Base-by-base conservation (phyloP, 2,113 vertebrate genomes). In the Corythaeola cristata region DNA sequence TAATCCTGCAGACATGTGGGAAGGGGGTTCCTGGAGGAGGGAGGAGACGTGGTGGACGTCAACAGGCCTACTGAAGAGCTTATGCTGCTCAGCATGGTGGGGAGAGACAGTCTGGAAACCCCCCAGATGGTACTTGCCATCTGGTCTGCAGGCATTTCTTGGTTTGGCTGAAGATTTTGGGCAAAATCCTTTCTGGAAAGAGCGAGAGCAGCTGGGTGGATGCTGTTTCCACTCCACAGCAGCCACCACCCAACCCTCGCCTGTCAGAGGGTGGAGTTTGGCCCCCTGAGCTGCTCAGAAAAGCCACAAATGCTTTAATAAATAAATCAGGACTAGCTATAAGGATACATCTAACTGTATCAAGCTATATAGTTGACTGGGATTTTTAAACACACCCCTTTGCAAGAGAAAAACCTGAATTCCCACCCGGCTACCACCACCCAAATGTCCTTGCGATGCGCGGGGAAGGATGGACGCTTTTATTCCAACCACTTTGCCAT, bases 391-490 rank as follows among this genome's bases (percentile, higher is more conserved):
- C 15, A 75, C 15, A 37, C 6, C 22, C 8, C 11, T 33, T 45
- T 45, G 27, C 8, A 45, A 64, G 35, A 64, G 35, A 50, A 58
- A 35, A 50, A 58, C 2, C 0, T 0, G 1, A 67, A 27, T 53
- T 37, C 22, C 56, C 3, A 6, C 15, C 9, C 3, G 5, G 45
- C 63, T 6, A 10, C 60, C 5, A 10, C 58, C 11, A 8, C 52
- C 18, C 35, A 37, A 60, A 55, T 21, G 22, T 32, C 79, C 22
- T 39, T 30, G 39, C 0, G 1, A 5, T 33, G 19, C 0, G 0
- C 1, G 2, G 18, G 58, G 35, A 78, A 35, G 39, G 59, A 49
- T 0, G 2, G 47, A 32, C 17, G 6, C 15, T 39, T 0, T 63
- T 33, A 35, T 78, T 50, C 32, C n/a, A 30, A 49, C 35, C 20